Evolutionary conservation across 2,113 vertebrate genomes (phyloP).

Genomic region (Cheirogaleus medius): DNA sequence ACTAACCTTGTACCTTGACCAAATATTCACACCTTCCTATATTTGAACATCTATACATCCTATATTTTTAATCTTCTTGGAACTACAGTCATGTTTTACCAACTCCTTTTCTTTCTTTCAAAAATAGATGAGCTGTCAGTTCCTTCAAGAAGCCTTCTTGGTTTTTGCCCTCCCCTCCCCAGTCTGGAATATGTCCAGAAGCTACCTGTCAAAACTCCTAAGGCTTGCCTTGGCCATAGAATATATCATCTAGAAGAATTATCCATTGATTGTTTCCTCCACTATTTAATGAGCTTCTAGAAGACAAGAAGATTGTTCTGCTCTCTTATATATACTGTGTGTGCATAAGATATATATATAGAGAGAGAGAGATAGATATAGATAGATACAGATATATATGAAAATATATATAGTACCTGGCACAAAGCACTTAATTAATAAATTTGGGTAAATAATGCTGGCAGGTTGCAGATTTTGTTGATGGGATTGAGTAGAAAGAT

Average conservation of each 20-base stretch:
- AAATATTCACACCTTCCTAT: not conserved
- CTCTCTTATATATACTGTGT: not conserved
- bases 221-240: not conserved
- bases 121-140: not conserved
- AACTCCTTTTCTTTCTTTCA: not conserved
- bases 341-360: not conserved
- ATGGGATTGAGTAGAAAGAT: not conserved
- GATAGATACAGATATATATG: no score
- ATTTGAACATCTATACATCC: not conserved
- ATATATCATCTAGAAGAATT: not conserved
- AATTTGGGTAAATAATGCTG: not conserved
- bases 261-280: not conserved
- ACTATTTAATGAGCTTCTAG: not conserved
- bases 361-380: no score
- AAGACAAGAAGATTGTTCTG: not conserved
- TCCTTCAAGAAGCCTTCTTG: not conserved
- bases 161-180: not conserved
- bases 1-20: not conserved
- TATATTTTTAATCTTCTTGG: not conserved
- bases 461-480: not conserved
- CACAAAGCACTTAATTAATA: not conserved
- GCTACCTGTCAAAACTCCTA: not conserved
- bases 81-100: not conserved
- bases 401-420: not conserved
- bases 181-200: not conserved